Conservation (phyloP, 2,797 vertebrate species). For the Babyrousa celebensis region DNA sequence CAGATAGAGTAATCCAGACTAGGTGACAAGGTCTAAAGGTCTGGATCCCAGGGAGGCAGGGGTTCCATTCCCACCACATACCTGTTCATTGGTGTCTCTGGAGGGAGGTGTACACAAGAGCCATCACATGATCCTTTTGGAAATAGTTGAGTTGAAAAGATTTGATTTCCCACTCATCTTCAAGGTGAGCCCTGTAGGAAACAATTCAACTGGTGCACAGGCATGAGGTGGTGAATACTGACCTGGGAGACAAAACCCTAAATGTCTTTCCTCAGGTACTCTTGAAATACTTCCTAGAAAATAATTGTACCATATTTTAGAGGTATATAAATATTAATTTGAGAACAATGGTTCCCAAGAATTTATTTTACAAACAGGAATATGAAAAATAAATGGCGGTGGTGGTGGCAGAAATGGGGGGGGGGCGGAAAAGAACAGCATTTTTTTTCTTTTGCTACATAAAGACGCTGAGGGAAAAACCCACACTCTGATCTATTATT, state of each 20-base stretch:
- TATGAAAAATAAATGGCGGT: slow-evolving; percentile 13
- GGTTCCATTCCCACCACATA: not conserved
- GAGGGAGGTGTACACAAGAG: not conserved
- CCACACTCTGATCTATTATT: not conserved
- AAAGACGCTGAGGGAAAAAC: not conserved
- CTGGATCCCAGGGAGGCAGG: not conserved
- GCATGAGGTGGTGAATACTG: not conserved
- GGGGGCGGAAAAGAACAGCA: not conserved
- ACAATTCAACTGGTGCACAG: not conserved
- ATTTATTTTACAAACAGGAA: slow-evolving; percentile 36
- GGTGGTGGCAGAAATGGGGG: too few species aligned
- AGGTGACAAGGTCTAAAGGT: not conserved
- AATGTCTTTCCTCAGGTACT: not conserved
- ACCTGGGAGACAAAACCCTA: not conserved
- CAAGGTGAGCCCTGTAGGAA: not conserved
- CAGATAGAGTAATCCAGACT: not conserved
- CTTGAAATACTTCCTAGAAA: slow-evolving; percentile 64
- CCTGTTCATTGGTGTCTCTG: not conserved
- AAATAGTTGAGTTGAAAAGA: not conserved
- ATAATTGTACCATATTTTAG: not conserved
- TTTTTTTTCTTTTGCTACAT: slow-evolving; percentile 21
- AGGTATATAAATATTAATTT: not conserved
- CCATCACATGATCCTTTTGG: not conserved
- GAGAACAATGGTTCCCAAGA: not conserved
- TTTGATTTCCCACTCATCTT: not conserved